phyloP scores from a whole-genome alignment of 2,888 invertebrate species.

The Plebejus melissa region DNA sequence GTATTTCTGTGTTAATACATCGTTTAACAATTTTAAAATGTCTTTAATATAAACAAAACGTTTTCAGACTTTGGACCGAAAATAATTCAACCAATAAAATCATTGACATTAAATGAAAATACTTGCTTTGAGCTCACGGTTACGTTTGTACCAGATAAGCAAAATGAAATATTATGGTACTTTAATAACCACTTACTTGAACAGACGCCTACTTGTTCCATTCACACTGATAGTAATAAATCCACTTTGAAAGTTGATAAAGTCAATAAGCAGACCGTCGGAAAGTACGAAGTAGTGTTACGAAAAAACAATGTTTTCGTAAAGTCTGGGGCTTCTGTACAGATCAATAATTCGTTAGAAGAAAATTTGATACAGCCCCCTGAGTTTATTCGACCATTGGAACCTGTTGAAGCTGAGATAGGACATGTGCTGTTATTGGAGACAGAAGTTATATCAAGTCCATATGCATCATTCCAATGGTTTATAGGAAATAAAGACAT shows the following conservation, averaged over 20 bases:
- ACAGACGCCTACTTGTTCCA: slow-evolving; percentile 80
- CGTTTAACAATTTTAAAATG: background rate
- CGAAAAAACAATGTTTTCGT: slow-evolving; percentile 86
- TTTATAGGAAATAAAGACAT: slow-evolving; percentile 87
- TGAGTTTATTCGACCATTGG: slow-evolving; percentile 83
- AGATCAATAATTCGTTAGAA: slow-evolving; percentile 81
- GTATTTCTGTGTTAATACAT: background rate
- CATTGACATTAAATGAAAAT: slow-evolving; percentile 84
- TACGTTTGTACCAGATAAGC: slow-evolving; percentile 84
- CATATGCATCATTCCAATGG: slow-evolving; percentile 92
- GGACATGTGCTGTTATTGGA: slow-evolving; percentile 90
- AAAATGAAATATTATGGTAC: slow-evolving; percentile 89
- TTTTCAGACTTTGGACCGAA: slow-evolving; percentile 75
- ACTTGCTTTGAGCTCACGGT: slow-evolving; percentile 84
- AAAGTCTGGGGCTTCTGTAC: slow-evolving; percentile 90
- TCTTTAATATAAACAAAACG: slow-evolving; percentile 33
- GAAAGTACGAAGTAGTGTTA: slow-evolving; percentile 93
- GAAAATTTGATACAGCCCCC: slow-evolving; percentile 83
- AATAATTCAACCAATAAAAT: slow-evolving; percentile 88
- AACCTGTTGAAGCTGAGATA: slow-evolving; percentile 83
- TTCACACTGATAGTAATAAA: slow-evolving; percentile 79
- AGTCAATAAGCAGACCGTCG: slow-evolving; percentile 86
- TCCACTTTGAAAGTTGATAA: slow-evolving; percentile 83
- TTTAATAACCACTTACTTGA: slow-evolving; percentile 89
- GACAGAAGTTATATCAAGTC: slow-evolving; percentile 86